Conservation (phyloP, 2,113 vertebrate species). For the Cyprinus carpio region DNA sequence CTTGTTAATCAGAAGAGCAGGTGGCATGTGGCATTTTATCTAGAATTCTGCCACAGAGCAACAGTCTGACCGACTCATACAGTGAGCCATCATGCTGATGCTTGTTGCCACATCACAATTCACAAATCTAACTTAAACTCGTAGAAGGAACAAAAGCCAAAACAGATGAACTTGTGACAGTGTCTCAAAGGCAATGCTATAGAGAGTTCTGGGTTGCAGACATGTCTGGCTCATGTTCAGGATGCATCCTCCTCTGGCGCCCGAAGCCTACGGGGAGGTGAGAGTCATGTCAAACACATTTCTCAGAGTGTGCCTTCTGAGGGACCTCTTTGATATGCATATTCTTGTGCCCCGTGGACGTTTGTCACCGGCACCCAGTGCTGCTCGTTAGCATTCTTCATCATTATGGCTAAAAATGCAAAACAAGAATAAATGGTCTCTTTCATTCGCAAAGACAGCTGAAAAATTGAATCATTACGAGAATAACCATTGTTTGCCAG, state of each 20-base stretch:
- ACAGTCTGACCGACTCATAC: slow-evolving; percentile 67
- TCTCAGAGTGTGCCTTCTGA: slow-evolving; percentile 57
- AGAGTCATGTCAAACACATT: slow-evolving; percentile 46
- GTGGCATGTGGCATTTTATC: slow-evolving; percentile 65
- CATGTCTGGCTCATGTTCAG: slow-evolving; percentile 49
- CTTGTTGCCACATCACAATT: slow-evolving; percentile 63
- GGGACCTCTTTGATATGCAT: slow-evolving; percentile 65
- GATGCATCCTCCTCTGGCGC: slow-evolving; percentile 32
- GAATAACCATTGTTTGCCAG: slow-evolving; percentile 58
- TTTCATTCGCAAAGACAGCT: slow-evolving; percentile 58
- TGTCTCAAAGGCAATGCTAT: slow-evolving; percentile 45
- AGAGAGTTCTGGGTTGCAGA: slow-evolving; percentile 49
- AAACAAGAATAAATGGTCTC: slow-evolving; percentile 63
- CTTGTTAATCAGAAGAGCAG: slow-evolving; percentile 56
- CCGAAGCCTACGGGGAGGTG: slow-evolving; percentile 52
- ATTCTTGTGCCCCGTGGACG: slow-evolving; percentile 60
- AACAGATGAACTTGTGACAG: slow-evolving; percentile 38
- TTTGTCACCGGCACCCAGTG: slow-evolving; percentile 43
- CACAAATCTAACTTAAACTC: neutral
- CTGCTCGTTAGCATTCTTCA: slow-evolving; percentile 65
- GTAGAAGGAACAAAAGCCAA: slow-evolving; percentile 22
- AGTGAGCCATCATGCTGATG: slow-evolving; percentile 62
- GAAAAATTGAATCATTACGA: slow-evolving; percentile 65
- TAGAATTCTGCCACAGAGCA: slow-evolving; percentile 60
- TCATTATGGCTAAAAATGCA: slow-evolving; percentile 57